Base-by-base conservation (phyloP, 2,888 invertebrate genomes). In the Halictus ligatus region DNA sequence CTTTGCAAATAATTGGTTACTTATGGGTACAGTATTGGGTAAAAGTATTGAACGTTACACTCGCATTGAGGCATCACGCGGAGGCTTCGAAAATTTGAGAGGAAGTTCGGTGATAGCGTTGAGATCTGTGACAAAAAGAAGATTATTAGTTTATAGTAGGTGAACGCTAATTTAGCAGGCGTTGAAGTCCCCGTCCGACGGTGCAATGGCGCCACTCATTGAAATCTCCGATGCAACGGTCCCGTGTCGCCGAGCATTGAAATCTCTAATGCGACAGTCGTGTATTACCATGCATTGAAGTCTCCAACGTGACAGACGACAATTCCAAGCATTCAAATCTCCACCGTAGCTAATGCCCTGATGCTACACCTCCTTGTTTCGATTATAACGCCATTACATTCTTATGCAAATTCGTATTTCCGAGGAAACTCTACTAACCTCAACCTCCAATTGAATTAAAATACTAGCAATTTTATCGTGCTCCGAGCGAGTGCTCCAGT, bases 281-380 rank as follows among this genome's bases (percentile, higher is more conserved):
- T 35, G 29, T 35, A 67, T 67, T 80, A 83, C 58, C 81, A 78
- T 54, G 78, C 76, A 67, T 67, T 35, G 67, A 35, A 67, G 18
- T 67, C 35, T n/a, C 40, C 71, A 21, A 43, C 71, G 71, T 21
- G 40, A 71, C 71, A 43, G n/a, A 40, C 25, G 40, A 71, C 35
- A 71, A 69, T 40, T 35, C 35, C 71, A 21, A n/a, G 5, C 35
- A 71, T 71, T 71, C 18, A 67, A 67, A 67, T 67, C 67, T 35
- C 29, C 67, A 35, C 29, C 67, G 67, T 10, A 35, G 18, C 67
- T 35, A 67, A 67, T 67, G 67, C 21, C 35, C 29, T 18, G 60
- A 60, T 25, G 60, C 60, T 60, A 60, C 60, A 60, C 60, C 60
- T 60, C 29, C 60, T 60, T 60, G 60, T 60, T 60, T 60, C 29